phyloP scores from a whole-genome alignment of 1,140 invertebrate species.

The Sinonovacula constricta region DNA sequence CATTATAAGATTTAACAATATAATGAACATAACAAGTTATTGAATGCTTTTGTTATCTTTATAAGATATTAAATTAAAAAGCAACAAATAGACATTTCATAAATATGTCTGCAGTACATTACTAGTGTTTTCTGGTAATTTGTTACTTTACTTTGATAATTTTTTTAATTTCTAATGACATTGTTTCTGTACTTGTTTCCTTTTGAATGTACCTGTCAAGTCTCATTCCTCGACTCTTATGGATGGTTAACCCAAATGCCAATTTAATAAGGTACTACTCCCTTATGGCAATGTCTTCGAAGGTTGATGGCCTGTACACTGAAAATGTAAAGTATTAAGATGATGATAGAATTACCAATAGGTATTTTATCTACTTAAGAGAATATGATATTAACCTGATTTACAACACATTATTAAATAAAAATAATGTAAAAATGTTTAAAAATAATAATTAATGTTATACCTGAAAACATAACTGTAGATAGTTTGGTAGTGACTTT shows the following conservation, averaged over 20 bases:
- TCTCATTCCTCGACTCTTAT: conserved; percentile 40
- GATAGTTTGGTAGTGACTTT: not conserved
- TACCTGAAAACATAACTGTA: conserved; percentile 1
- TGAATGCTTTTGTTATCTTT: too few relatives aligned
- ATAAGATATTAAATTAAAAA: too few relatives aligned
- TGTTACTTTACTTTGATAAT: too few relatives aligned
- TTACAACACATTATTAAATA: not conserved
- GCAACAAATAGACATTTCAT: too few relatives aligned
- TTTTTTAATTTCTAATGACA: too few relatives aligned
- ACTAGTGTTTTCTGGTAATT: too few relatives aligned
- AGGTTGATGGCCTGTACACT: conserved; percentile 6
- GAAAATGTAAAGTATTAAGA: not conserved
- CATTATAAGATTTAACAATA: too few relatives aligned
- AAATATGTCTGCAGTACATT: too few relatives aligned
- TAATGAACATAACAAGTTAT: too few relatives aligned
- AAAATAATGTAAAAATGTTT: not conserved
- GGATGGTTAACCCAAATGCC: conserved; percentile 29
- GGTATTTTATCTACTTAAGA: not conserved
- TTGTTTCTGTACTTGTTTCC: too few relatives aligned
- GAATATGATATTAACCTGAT: not conserved
- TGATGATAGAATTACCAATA: not conserved
- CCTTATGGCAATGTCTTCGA: not conserved
- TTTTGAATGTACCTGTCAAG: not conserved
- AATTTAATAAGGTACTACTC: conserved; percentile 22
- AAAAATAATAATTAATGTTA: too few relatives aligned